These are phyloP conservation scores for Oncorhynchus nerka DNA, from an alignment of 2,113 vertebrate genomes.

Conservation along the genomic window DNA sequence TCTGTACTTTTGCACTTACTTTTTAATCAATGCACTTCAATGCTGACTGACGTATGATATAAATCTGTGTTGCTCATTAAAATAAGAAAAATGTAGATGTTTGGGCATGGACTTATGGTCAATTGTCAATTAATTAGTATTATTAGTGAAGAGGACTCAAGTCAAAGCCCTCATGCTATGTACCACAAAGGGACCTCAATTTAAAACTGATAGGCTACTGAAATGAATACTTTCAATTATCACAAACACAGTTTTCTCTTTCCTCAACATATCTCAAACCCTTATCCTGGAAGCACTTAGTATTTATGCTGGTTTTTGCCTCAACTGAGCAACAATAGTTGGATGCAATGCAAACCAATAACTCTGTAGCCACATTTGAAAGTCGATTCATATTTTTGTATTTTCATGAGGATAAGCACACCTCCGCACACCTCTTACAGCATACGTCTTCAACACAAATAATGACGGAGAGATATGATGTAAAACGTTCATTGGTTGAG, in stretches of 20 bases:
- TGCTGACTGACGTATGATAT: slow-evolving; percentile 83
- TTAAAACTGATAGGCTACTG: neutral
- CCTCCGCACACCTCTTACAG: slow-evolving; percentile 47
- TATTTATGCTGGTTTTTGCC: slow-evolving; percentile 57
- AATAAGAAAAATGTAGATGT: slow-evolving; percentile 65
- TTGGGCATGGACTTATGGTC: slow-evolving; percentile 68
- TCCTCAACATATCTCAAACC: slow-evolving; percentile 57
- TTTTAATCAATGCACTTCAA: slow-evolving; percentile 87
- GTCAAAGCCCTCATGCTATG: slow-evolving; percentile 42
- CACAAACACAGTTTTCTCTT: slow-evolving; percentile 21
- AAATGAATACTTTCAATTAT: slow-evolving; percentile 21
- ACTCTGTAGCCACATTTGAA: slow-evolving; percentile 64
- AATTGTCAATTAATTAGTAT: slow-evolving; percentile 29
- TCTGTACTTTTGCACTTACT: slow-evolving; percentile 95
- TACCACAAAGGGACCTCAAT: slow-evolving; percentile 31
- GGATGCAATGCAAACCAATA: slow-evolving; percentile 33
- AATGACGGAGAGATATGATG: slow-evolving; percentile 12
- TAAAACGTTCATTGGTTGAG: neutral
- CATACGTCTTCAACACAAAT: slow-evolving; percentile 28
- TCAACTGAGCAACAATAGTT: slow-evolving; percentile 48
- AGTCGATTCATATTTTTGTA: slow-evolving; percentile 77
- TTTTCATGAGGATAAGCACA: slow-evolving; percentile 76
- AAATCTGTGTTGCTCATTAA: slow-evolving; percentile 74
- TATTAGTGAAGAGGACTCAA: slow-evolving; percentile 44
- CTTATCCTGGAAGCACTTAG: slow-evolving; percentile 43